Evolutionary conservation across 1,140 invertebrate genomes (phyloP).

Genomic region (Meteorus sp.): DNA sequence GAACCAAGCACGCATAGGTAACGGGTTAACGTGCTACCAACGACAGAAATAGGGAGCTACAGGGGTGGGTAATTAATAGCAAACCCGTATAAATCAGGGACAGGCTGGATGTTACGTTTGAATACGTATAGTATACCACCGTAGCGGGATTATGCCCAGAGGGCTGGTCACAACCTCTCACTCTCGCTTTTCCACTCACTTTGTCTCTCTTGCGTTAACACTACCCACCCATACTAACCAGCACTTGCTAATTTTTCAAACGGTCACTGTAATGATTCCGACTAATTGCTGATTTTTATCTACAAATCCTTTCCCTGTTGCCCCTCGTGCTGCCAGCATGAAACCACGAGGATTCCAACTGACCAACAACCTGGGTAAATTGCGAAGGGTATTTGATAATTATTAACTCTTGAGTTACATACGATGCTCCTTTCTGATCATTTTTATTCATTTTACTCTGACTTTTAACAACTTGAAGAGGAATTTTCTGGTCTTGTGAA

Average conservation of each 20-base stretch:
- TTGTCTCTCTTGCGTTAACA: not conserved
- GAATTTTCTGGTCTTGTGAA: no score
- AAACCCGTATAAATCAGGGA: conserved; percentile 60
- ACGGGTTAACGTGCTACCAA: not conserved
- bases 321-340: no score
- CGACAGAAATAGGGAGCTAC: not conserved
- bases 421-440: no score
- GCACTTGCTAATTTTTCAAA: conserved; percentile 55
- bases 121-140: conserved; percentile 31
- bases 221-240: no score
- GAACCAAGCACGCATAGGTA: not conserved
- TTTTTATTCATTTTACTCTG: no score
- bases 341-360: not conserved
- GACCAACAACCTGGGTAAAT: no score
- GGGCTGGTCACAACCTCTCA: conserved; percentile 50
- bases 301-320: conserved; percentile 23
- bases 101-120: conserved; percentile 50
- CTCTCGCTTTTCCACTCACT: not conserved
- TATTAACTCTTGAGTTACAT: no score
- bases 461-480: no score
- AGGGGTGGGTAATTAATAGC: conserved; percentile 56
- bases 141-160: conserved; percentile 48
- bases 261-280: conserved; percentile 56
- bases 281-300: conserved; percentile 60
- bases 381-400: no score